A percentile compares a stretch with the other conserved stretches of the same genome.
These are phyloP conservation scores for Melieria omissa DNA, from an alignment of 2,888 invertebrate species.

Conservation along the genomic window DNA sequence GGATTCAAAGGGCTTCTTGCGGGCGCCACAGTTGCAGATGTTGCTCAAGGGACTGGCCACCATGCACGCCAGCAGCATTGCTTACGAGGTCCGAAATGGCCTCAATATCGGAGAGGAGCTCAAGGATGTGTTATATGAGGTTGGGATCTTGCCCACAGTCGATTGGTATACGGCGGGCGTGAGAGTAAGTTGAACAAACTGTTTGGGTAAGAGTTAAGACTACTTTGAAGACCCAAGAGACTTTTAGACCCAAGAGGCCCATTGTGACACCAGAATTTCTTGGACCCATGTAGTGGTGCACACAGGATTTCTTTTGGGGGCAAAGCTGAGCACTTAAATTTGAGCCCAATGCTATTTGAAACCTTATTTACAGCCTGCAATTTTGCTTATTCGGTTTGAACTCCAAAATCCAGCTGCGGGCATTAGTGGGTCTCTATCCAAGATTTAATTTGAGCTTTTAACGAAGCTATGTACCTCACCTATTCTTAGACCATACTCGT, in stretches of 20 bases:
- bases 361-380: no score
- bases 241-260: neutral
- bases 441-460: no score
- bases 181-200: conserved; percentile 41
- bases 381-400: no score
- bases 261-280: no score
- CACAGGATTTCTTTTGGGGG: no score
- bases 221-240: neutral
- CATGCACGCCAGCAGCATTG: conserved; percentile 65
- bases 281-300: no score
- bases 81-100: conserved; percentile 58
- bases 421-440: no score
- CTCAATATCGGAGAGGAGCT: conserved; percentile 51
- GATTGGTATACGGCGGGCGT: conserved; percentile 57
- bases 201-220: neutral
- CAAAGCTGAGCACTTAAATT: no score
- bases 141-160: conserved; percentile 50
- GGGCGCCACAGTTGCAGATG: conserved; percentile 57
- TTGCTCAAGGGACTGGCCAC: conserved; percentile 62
- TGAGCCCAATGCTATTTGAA: no score
- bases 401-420: no score
- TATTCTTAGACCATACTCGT: no score
- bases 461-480: no score
- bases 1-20: conserved; percentile 48
- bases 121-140: conserved; percentile 51